Conservation (phyloP, 2,888 invertebrate species). For the Abrostola triplasia region DNA sequence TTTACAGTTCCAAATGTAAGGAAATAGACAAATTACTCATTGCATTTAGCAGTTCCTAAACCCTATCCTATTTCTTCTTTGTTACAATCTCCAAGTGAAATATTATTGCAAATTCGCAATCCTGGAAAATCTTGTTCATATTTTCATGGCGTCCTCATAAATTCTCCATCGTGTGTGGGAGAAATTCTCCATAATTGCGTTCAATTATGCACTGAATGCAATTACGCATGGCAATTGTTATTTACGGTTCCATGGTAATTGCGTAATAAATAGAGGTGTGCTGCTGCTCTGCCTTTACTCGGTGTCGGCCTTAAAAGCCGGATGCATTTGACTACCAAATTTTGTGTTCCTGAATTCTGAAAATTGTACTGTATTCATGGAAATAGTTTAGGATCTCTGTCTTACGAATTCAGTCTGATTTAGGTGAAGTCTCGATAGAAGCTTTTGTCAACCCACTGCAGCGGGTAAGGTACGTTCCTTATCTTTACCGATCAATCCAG, state of each 20-base stretch:
- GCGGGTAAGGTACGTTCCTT: no score
- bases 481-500: no score
- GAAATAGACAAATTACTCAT: neutral
- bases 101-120: neutral
- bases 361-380: no score
- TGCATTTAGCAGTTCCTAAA: neutral
- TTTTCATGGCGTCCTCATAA: conserved; percentile 9
- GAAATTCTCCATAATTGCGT: conserved; percentile 33
- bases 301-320: conserved; percentile 5
- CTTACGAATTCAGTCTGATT: no score
- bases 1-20: conserved; percentile 3
- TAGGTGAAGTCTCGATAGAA: no score
- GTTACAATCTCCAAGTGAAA: neutral
- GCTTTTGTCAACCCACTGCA: no score
- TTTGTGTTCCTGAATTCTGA: no score
- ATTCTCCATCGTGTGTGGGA: conserved; percentile 15
- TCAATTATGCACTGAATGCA: conserved; percentile 45
- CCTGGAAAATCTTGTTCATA: neutral
- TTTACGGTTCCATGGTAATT: conserved; percentile 52
- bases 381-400: no score
- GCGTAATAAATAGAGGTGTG: conserved; percentile 52
- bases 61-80: no score
- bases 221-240: conserved; percentile 48
- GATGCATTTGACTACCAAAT: no score
- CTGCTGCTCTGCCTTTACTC: conserved; percentile 12